These are phyloP conservation scores for Zoanthus solanderi DNA, from an alignment of 92 coral and sea anemone genomes.

Conservation along the genomic window DNA sequence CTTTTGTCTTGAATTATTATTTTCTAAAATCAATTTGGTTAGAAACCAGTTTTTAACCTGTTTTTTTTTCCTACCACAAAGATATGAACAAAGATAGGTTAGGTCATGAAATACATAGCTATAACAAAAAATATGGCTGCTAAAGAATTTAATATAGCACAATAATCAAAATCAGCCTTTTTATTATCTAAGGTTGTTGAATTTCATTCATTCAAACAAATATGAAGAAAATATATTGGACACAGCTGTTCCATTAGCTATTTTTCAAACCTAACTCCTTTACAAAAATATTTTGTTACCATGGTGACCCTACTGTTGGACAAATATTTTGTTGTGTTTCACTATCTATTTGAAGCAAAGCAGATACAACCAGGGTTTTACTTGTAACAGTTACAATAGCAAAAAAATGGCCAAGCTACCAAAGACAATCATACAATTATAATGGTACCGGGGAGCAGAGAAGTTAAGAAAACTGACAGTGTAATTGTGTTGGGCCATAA, in stretches of 20 bases:
- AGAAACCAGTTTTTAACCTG: too few species aligned
- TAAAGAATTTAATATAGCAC: neutral
- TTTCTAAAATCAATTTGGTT: too few species aligned
- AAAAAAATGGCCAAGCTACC: neutral
- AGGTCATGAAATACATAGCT: too few species aligned
- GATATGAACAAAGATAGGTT: too few species aligned
- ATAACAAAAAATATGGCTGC: too few species aligned
- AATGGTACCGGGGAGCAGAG: neutral
- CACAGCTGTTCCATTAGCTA: neutral
- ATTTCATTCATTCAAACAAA: too few species aligned
- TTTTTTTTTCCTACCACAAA: too few species aligned
- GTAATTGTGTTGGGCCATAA: too few species aligned
- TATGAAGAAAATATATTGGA: neutral
- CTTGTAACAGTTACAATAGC: neutral
- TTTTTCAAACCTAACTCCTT: neutral
- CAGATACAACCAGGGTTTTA: neutral
- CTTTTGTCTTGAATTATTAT: too few species aligned
- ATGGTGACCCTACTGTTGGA: neutral
- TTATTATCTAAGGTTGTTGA: too few species aligned
- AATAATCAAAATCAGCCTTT: neutral
- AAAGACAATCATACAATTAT: neutral
- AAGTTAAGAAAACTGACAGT: neutral
- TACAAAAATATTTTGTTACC: neutral
- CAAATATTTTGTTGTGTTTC: constrained; percentile 16
- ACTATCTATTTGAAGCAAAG: neutral